phyloP scores from a whole-genome alignment of 2,888 invertebrate species.

The Alloplasta piceator region DNA sequence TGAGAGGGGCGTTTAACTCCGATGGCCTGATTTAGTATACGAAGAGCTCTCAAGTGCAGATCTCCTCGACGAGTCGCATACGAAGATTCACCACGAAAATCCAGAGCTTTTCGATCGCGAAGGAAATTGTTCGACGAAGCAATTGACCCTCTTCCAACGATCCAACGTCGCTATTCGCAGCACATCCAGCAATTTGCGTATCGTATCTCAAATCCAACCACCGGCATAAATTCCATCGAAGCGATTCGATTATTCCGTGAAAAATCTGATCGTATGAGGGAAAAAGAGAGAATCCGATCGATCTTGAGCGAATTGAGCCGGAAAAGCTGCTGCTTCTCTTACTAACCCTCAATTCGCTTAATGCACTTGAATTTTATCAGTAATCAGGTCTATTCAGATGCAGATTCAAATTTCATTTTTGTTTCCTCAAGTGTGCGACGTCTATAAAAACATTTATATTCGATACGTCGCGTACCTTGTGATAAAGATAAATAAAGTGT shows the following conservation, averaged over 20 bases:
- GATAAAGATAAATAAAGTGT: no score
- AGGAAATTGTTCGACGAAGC: slow-evolving; percentile 40
- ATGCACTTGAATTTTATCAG: slow-evolving; percentile 7
- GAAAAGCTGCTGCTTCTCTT: slow-evolving; percentile 2
- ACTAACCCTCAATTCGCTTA: neutral
- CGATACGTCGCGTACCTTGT: no score
- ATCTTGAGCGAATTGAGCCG: slow-evolving; percentile 11
- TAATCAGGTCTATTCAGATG: neutral
- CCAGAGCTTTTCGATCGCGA: slow-evolving; percentile 12
- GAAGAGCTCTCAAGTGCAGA: slow-evolving; percentile 8
- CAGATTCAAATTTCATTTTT: no score
- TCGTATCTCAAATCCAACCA: slow-evolving; percentile 24
- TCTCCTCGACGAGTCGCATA: neutral
- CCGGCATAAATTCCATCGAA: slow-evolving; percentile 46
- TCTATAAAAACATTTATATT: no score
- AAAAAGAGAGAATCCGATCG: slow-evolving; percentile 22
- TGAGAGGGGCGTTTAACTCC: slow-evolving; percentile 51
- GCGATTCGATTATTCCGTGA: slow-evolving; percentile 37
- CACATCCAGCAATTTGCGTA: slow-evolving; percentile 14
- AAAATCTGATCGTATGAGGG: slow-evolving; percentile 13
- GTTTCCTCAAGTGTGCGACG: no score
- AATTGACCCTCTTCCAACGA: slow-evolving; percentile 21
- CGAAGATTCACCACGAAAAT: slow-evolving; percentile 28
- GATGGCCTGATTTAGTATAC: slow-evolving; percentile 33
- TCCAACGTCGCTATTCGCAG: neutral